Evolutionary conservation across 2,888 invertebrate genomes (phyloP), one percentile per base, ranked within the genome.

Genomic region (Poecilus cupreus): DNA sequence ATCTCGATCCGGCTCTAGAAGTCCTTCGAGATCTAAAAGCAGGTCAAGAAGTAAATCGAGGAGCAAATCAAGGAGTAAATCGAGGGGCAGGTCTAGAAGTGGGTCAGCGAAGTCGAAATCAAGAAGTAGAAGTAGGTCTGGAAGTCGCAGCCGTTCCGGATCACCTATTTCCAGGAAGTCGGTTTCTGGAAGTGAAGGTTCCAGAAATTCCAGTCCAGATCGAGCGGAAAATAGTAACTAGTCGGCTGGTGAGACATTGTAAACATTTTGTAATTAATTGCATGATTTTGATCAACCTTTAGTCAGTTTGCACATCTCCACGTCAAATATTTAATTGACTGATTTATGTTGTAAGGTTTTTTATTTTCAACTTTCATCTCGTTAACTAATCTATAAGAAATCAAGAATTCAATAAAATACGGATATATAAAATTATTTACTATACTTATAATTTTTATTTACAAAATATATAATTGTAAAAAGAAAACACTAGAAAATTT

Each of bases 121-220:
- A 8, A 82, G 85, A 37, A 87, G 86, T 16, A 82, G 84, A 72
- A 87, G 87, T 68, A 85, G 87, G 22, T 88, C 88, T 1, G 86
- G 86, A 82, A 90, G 90, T n/a, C 87, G 90, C 37, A 89, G 89
- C 3, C 82, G 87, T 1, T 91, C 91, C 13, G 86, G 89, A 8
- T 91, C 91, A 3, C 78, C 72, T 46, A 87, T 89, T 82, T 89
- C 89, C 0, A 85, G 46, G 86, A 72, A 72, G 22, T 46, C 72
- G 8, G 72, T 83, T 54, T 90, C 90, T n/a, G 84, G 88, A 5
- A 89, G 90, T 0, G 82, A 79, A 49, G 70, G 81, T 4, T 83
- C 83, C 10, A 54, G 82, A 37, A 79, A 80, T 26, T 82, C 83
- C 32, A 83, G 83, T 75, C 82, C 82, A 6, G 83, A 80, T 16